Conservation (phyloP, 2,888 invertebrate genomes). For the Phania funesta region DNA sequence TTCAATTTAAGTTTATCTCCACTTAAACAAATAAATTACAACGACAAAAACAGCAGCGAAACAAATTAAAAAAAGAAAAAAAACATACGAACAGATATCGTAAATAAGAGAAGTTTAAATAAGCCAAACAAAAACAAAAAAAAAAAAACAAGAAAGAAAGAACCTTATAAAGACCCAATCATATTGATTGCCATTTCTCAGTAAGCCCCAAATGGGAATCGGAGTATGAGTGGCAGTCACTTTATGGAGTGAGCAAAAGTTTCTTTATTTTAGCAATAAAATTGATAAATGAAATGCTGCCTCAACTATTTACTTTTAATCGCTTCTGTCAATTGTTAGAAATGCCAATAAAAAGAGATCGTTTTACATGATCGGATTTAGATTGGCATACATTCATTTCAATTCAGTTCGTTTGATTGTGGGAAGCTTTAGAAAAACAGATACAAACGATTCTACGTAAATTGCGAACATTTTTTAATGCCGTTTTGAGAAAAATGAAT, state of each 20-base stretch:
- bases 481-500: neutral
- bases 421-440: conserved; percentile 67
- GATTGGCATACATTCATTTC: conserved; percentile 61
- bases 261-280: conserved; percentile 16
- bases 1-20: conserved; percentile 61
- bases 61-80: neutral
- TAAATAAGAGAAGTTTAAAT: conserved; percentile 44
- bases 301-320: conserved; percentile 17
- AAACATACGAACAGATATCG: conserved; percentile 8
- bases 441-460: too few species aligned
- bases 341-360: conserved; percentile 59
- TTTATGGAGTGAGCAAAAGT: conserved; percentile 4
- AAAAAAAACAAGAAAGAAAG: neutral
- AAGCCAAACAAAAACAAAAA: conserved; percentile 12
- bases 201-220: conserved; percentile 33
- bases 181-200: neutral
- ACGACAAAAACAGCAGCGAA: neutral
- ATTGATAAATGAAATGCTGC: conserved; percentile 1
- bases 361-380: conserved; percentile 70
- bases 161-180: conserved; percentile 17
- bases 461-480: too few species aligned
- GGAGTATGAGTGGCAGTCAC: conserved; percentile 27
- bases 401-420: conserved; percentile 52
- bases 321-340: conserved; percentile 11
- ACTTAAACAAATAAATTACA: conserved; percentile 20